Evolutionary conservation across 1,140 invertebrate genomes (phyloP), one percentile per base, ranked within the genome.

Genomic region (Coenobita brevimanus): DNA sequence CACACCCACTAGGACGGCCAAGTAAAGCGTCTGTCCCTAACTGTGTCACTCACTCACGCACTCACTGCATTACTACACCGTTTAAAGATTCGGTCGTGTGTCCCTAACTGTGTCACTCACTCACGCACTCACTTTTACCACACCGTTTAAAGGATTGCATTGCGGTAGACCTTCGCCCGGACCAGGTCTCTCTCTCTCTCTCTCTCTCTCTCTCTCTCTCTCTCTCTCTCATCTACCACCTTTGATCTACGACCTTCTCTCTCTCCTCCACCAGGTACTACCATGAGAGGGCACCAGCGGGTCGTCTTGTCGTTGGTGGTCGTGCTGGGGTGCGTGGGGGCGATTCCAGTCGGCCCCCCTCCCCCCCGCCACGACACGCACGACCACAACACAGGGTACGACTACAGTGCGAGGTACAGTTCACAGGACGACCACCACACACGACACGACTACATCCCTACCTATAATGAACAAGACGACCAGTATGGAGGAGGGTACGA

Each of bases 171-270:
- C 36, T 27, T 30, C 64, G 17, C 64, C 27, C 64, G 4, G 3
- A 43, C 36, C 43, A 6, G 21, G 30, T 43, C 73, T 76, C 73
- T 73, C 69, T 73, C 71, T 75, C 71, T 75, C 71, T 75, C 75
- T 78, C 75, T 62, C 54, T 60, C 78, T 81, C 54, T 81, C 78
- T 81, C 78, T 81, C 78, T 81, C 78, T 81, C 79, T 64, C 79
- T 81, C 79, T 64, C 80, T 82, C 80, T 67, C 79, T 82, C 57
- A n/a, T n/a, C 60, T 38, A 15, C n/a, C 57, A 10, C 21, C 24
- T 41, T 62, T 17, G 0, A 30, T 3, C 36, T 24, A 2, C n/a
- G 27, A 36, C 2, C 38, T n/a, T 54, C 30, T 43, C 41, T 76
- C 73, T 54, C 64, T 69, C 64, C 6, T 24, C 4, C 64, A 15